These are phyloP conservation scores for Cyprinodon diabolis DNA, from an alignment of 2,797 vertebrate genomes.

Conservation along the genomic window DNA sequence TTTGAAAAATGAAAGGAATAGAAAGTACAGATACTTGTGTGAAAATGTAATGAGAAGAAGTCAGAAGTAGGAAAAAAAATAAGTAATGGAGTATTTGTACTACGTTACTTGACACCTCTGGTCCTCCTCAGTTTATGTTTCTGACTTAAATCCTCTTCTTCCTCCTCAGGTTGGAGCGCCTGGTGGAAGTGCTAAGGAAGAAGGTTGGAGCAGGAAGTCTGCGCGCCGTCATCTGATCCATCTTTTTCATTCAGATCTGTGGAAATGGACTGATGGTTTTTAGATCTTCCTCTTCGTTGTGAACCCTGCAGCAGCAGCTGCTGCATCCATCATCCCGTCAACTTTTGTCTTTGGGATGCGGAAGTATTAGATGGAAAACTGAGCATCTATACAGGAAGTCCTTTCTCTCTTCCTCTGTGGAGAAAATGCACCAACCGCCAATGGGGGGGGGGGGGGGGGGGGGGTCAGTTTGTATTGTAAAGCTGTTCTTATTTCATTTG, in stretches of 20 bases:
- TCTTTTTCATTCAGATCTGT: background rate
- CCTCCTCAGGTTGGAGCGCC: constrained; percentile 89
- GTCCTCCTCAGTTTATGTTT: background rate
- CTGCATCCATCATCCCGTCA: background rate
- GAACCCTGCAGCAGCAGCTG: background rate
- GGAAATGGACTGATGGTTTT: background rate
- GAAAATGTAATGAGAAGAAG: too few species aligned
- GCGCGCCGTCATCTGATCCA: constrained; percentile 89
- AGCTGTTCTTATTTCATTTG: background rate
- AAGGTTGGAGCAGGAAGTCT: constrained; percentile 92
- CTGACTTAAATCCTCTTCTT: constrained; percentile 9
- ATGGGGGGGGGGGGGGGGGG: too few species aligned
- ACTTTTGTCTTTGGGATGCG: background rate
- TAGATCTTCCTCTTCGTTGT: background rate
- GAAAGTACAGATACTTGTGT: too few species aligned
- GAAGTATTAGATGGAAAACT: background rate
- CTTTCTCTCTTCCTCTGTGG: background rate
- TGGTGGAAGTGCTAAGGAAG: constrained; percentile 96
- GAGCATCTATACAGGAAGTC: background rate
- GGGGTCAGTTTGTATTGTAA: background rate
- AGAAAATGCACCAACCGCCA: too few species aligned
- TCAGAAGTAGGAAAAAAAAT: too few species aligned
- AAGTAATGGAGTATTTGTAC: too few species aligned
- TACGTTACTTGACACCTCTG: too few species aligned
- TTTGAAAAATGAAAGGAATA: too few species aligned